These are phyloP conservation scores for Tipula lateralis DNA, from an alignment of 2,888 invertebrate genomes.

Conservation along the genomic window DNA sequence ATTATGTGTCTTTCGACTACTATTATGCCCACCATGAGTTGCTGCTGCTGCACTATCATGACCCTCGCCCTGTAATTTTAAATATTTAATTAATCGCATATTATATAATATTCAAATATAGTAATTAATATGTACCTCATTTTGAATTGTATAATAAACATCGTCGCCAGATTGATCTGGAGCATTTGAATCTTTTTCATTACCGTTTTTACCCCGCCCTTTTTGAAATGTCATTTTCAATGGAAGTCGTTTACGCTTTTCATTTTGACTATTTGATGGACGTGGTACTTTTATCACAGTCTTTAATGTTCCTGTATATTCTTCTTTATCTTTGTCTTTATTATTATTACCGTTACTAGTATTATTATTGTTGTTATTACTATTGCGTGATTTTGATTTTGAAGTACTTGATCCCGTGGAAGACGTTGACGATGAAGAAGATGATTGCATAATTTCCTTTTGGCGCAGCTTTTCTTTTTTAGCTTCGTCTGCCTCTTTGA, in stretches of 20 bases:
- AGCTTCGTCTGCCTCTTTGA: conserved; percentile 67
- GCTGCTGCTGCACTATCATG: conserved; percentile 36
- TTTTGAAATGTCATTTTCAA: conserved; percentile 76
- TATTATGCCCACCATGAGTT: conserved; percentile 57
- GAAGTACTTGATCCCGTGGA: not conserved
- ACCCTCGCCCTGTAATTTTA: conserved; percentile 54
- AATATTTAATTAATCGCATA: conserved; percentile 33
- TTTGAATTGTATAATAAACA: conserved; percentile 66
- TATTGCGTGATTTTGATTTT: conserved; percentile 11
- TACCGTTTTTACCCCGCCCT: conserved; percentile 56
- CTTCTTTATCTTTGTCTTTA: conserved; percentile 41
- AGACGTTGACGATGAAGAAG: conserved; percentile 20
- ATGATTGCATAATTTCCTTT: conserved; percentile 44
- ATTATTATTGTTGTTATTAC: not conserved
- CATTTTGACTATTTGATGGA: conserved; percentile 37
- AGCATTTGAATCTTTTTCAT: conserved; percentile 47
- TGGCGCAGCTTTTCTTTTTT: conserved; percentile 56
- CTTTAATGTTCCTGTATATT: conserved; percentile 75
- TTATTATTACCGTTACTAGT: not conserved
- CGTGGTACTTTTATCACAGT: conserved; percentile 76
- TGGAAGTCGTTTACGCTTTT: conserved; percentile 52
- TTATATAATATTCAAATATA: conserved; percentile 26
- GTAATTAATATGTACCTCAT: conserved; percentile 53
- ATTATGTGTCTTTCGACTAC: conserved; percentile 65
- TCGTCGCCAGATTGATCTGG: conserved; percentile 43